A percentile compares a stretch with the other conserved stretches of the same genome.
Evolutionary conservation across 1,140 invertebrate species (phyloP).

Genomic region (Macrosteles quadrilineatus): DNA sequence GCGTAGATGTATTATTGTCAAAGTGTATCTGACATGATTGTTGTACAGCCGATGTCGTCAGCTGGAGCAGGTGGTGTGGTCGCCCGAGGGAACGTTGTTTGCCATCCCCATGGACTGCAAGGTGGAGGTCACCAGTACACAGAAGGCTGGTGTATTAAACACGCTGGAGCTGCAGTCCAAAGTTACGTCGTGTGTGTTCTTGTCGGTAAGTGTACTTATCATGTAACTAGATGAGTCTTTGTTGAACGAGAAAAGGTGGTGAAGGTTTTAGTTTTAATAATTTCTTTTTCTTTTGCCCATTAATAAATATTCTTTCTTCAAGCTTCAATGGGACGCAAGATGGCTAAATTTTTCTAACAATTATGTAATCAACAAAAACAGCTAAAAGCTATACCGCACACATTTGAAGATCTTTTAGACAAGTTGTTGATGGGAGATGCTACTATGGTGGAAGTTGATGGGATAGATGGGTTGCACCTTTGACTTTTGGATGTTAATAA

Average conservation of each 20-base stretch:
- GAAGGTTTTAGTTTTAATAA: background rate
- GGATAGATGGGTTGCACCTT: no score
- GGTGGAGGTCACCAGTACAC: conserved; percentile 76
- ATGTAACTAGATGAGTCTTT: no score
- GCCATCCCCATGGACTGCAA: conserved; percentile 66
- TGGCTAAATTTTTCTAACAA: background rate
- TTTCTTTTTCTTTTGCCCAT: background rate
- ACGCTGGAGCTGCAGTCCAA: conserved; percentile 36
- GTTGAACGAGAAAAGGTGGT: background rate
- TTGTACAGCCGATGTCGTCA: conserved; percentile 32
- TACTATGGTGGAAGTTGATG: no score
- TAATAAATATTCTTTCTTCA: background rate
- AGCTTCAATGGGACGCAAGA: background rate
- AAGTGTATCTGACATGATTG: no score
- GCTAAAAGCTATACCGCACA: background rate
- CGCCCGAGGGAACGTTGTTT: conserved; percentile 69
- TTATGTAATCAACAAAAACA: background rate
- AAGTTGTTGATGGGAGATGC: no score
- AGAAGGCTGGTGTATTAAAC: conserved; percentile 65
- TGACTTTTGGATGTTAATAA: background rate
- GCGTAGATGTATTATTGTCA: no score
- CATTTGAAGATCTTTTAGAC: no score
- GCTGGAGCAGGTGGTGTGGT: conserved; percentile 53
- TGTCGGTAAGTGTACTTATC: conserved; percentile 33
- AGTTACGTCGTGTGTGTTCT: conserved; percentile 36